Conservation (phyloP, 2,113 vertebrate genomes). For the Ameiurus melas region DNA sequence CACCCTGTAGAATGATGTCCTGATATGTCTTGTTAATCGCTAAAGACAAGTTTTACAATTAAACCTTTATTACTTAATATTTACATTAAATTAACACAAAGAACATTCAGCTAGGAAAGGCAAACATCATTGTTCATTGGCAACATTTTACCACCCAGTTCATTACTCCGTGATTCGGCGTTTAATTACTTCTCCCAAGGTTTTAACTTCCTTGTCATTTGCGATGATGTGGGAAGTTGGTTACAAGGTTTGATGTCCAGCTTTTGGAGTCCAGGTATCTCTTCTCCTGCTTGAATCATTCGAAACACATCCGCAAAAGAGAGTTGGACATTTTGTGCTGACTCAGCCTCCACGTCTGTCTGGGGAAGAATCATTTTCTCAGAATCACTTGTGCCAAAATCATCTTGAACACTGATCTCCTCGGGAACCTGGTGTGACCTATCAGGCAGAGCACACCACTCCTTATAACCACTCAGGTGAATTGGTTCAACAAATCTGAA, state of each 20-base stretch:
- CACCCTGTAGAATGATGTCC: neutral
- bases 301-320: slow-evolving; percentile 74
- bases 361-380: neutral
- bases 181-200: slow-evolving; percentile 68
- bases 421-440: neutral
- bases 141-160: neutral
- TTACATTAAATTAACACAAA: neutral
- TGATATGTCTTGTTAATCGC: neutral
- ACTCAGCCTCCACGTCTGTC: neutral
- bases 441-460: slow-evolving; percentile 43
- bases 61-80: neutral
- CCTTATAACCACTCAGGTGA: slow-evolving; percentile 57
- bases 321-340: slow-evolving; percentile 47
- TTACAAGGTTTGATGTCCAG: slow-evolving; percentile 68
- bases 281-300: slow-evolving; percentile 72
- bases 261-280: slow-evolving; percentile 67
- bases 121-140: neutral
- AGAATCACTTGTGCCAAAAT: neutral
- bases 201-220: slow-evolving; percentile 68
- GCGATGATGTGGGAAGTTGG: slow-evolving; percentile 67
- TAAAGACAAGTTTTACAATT: neutral
- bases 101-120: neutral
- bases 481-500: slow-evolving; percentile 72
- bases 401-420: neutral
- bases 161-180: neutral